Base-by-base conservation (phyloP, 2,113 vertebrate genomes). In the Phylloscopus trochiloides region DNA sequence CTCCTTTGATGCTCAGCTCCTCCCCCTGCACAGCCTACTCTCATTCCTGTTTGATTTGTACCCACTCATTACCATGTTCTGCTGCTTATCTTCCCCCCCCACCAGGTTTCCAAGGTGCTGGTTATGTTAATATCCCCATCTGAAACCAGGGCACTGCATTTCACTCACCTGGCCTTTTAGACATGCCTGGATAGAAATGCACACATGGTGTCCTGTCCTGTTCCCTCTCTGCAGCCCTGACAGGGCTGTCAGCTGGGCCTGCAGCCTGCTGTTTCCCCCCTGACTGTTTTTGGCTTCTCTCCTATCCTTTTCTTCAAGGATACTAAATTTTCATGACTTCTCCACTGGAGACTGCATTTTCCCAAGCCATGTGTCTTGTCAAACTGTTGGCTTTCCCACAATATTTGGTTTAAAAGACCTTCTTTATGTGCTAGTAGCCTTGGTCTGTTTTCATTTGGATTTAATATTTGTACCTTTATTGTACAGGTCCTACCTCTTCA, bases 101-200 rank as follows among this genome's bases (percentile, higher is more conserved):
- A 40, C 61, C 57, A 55, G 63, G n/a, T 74, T 92, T 92, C 82
- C 55, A 29, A 88, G 79, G 51, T 77, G 86, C 59, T 90, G 82
- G 75, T 86, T 95, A 62, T 66, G 88, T 58, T 80, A 92, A 90
- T 48, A 55, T 29, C 19, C 21, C 55, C 28, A 31, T 70, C 34
- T 88, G 92, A 94, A 96, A 93, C 38, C 91, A 94, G 88, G 92
- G 38, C 75, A 48, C 59, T 80, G 86, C 55, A 36, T 34, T 77
- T 94, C 54, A 2, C 9, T 90, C 67, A 5, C 45, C 68, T 62
- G 43, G 8, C 31, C 70, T 70, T 92, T 90, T 4, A 66, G n/a
- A 28, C 3, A 5, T 26, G 34, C 19, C 74, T 38, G 72, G 38
- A 11, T 26, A 22, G 74, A 54, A 88, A 68, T 40, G 45, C 20